These are phyloP conservation scores for Rotaria macrura DNA, from an alignment of 2,888 invertebrate species.

Conservation along the genomic window DNA sequence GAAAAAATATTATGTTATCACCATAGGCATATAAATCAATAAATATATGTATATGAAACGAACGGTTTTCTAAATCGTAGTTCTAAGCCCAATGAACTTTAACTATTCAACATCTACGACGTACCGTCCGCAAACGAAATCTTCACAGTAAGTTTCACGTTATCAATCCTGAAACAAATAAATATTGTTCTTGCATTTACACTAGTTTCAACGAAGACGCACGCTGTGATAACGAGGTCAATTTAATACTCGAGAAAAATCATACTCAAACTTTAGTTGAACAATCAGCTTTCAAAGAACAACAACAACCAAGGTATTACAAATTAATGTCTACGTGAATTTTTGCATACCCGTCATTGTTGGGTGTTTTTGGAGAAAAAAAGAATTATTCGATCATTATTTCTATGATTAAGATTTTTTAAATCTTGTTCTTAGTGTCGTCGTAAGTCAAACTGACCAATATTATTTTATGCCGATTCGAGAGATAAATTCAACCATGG, in stretches of 20 bases:
- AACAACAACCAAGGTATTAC: neutral
- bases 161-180: too few species aligned
- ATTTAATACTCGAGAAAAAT: neutral
- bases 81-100: neutral
- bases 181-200: too few species aligned
- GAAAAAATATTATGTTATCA: neutral
- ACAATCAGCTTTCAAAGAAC: neutral
- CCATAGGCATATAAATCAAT: too few species aligned
- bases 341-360: too few species aligned
- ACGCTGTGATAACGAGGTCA: neutral
- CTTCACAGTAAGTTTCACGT: neutral
- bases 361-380: too few species aligned
- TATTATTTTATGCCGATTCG: constrained; percentile 13
- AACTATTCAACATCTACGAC: neutral
- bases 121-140: neutral
- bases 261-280: neutral
- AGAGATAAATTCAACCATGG: neutral
- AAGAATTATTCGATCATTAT: too few species aligned
- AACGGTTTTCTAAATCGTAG: neutral
- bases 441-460: neutral
- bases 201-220: constrained; percentile 8
- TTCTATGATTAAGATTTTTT: too few species aligned
- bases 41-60: neutral
- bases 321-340: too few species aligned
- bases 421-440: neutral